A percentile compares a stretch with the other conserved stretches of the same genome.
Evolutionary conservation across 2,797 vertebrate genomes (phyloP).

Genomic region (Hypotaenidia okinawae): DNA sequence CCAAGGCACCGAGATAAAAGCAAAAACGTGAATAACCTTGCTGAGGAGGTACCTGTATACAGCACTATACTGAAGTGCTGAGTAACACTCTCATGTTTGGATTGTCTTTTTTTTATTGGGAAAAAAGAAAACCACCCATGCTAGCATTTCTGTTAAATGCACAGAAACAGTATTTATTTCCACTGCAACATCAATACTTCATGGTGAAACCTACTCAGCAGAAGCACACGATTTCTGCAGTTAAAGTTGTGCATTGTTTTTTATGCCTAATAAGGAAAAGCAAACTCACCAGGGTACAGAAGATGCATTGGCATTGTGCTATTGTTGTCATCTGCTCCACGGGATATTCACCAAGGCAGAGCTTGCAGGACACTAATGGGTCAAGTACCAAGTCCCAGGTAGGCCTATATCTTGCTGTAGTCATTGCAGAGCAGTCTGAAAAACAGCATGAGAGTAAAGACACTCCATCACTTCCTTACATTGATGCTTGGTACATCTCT

Average conservation of each 20-base stretch:
- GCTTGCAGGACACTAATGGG: constrained; percentile 96
- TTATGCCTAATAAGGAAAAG: neutral
- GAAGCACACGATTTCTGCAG: neutral
- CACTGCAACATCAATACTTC: neutral
- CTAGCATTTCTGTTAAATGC: neutral
- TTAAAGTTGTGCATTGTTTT: neutral
- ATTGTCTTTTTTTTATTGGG: neutral
- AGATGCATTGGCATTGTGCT: constrained; percentile 97
- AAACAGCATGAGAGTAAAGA: neutral
- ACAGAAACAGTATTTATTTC: neutral
- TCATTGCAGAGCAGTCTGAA: constrained; percentile 87
- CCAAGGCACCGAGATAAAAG: neutral
- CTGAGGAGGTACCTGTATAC: neutral
- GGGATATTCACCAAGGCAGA: constrained; percentile 97
- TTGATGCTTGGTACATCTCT: neutral
- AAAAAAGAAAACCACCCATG: neutral
- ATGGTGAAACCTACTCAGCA: neutral
- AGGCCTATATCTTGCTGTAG: constrained; percentile 93
- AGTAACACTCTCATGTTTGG: neutral
- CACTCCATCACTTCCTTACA: neutral
- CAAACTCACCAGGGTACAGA: constrained; percentile 94
- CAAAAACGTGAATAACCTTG: neutral
- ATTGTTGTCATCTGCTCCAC: constrained; percentile 98
- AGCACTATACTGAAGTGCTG: neutral
- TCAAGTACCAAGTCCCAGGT: constrained; percentile 98